Evolutionary conservation across 2,888 invertebrate genomes (phyloP).

Genomic region (Drosophila parthenogenetica): DNA sequence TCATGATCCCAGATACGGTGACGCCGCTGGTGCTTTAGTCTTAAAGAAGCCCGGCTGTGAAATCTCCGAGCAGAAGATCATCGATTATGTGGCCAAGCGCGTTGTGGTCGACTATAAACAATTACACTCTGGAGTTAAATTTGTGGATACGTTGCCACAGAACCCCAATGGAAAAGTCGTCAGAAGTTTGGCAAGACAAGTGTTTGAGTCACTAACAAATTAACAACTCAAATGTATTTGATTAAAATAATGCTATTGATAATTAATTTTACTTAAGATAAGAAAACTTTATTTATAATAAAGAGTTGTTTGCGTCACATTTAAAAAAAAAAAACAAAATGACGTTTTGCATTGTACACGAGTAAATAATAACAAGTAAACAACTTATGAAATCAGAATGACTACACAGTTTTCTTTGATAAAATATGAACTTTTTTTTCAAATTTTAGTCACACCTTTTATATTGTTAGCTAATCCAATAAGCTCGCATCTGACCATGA

Average conservation of each 20-base stretch:
- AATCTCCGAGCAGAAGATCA: conserved; percentile 56
- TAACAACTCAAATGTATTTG: conserved; percentile 5
- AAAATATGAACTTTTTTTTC: not conserved
- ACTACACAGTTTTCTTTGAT: not conserved
- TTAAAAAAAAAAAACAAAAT: no score
- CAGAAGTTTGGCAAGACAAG: conserved; percentile 43
- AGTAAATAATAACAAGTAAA: not conserved
- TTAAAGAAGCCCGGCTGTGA: conserved; percentile 47
- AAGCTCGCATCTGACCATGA: not conserved
- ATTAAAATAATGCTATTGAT: conserved; percentile 8
- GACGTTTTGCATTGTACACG: not conserved
- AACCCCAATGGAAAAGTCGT: conserved; percentile 75
- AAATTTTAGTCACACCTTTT: not conserved
- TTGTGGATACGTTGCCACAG: conserved; percentile 69
- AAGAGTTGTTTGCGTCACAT: conserved; percentile 1
- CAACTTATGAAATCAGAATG: not conserved
- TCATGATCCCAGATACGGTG: conserved; percentile 58
- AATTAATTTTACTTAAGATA: conserved; percentile 8
- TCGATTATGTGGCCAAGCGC: conserved; percentile 54
- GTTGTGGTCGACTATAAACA: conserved; percentile 69
- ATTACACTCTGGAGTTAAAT: conserved; percentile 73
- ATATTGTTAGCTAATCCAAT: not conserved
- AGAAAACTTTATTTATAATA: not conserved
- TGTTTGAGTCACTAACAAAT: conserved; percentile 38
- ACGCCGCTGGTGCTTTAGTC: conserved; percentile 78